phyloP scores from a whole-genome alignment of 2,888 invertebrate genomes.

The Notocelia uddmanniana region DNA sequence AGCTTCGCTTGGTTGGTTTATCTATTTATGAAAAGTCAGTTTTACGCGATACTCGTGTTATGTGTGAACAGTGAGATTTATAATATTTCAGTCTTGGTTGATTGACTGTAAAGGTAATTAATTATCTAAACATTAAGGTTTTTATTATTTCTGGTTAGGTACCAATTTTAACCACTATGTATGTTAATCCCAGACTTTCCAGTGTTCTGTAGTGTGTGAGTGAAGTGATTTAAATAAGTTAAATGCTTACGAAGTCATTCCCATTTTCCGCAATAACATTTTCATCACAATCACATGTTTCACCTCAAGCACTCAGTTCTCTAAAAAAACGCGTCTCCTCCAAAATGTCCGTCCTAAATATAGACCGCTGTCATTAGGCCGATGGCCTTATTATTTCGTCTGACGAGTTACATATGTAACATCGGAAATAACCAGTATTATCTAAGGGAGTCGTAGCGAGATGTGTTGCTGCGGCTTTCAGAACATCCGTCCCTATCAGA shows the following conservation, averaged over 20 bases:
- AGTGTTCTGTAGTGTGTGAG: not conserved
- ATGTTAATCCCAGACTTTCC: no score
- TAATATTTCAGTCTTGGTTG: no score
- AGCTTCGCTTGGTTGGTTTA: not conserved
- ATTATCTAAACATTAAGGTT: no score
- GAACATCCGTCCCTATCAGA: slow-evolving; percentile 29
- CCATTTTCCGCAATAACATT: slow-evolving; percentile 24
- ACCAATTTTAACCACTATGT: no score
- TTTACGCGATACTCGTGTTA: no score
- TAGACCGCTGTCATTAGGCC: slow-evolving; percentile 82
- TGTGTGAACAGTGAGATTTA: no score
- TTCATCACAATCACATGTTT: slow-evolving; percentile 49
- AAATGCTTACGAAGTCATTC: not conserved
- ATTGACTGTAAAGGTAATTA: no score
- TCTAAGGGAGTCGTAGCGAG: slow-evolving; percentile 71
- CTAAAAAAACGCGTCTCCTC: slow-evolving; percentile 67
- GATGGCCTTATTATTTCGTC: slow-evolving; percentile 84
- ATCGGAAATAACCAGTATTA: slow-evolving; percentile 81
- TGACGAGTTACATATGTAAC: slow-evolving; percentile 83
- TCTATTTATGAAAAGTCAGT: no score
- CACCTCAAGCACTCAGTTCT: slow-evolving; percentile 57
- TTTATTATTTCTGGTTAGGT: no score
- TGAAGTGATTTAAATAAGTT: not conserved
- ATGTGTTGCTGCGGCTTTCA: slow-evolving; percentile 22
- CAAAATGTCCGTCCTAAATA: slow-evolving; percentile 70